Evolutionary conservation across 2,113 vertebrate species (phyloP), one percentile per base, ranked within the genome.

Genomic region (Girardinichthys multiradiatus): DNA sequence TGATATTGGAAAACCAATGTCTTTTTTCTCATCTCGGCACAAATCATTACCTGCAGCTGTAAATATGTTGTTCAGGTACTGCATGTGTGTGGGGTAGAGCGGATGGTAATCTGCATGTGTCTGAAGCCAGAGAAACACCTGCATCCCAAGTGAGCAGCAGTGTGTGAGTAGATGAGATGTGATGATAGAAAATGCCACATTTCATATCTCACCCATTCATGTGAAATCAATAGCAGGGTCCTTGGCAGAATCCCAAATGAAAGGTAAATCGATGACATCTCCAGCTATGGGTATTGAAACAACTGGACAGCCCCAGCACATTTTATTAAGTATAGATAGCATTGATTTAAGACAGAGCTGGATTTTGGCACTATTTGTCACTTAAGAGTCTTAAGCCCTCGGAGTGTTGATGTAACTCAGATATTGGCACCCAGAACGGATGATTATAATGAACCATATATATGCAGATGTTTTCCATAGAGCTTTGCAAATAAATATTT

Each of bases 231-330:
- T 93, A 79, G 65, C 28, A 7, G 30, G 86, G 86, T 61, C 69
- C 54, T 75, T 86, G 84, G 79, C 80, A 83, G 90, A 83, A 91
- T 90, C 81, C 80, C 82, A 91, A 90, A 91, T 77, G 79, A 90
- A 86, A 89, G 88, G 88, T 86, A 87, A 92, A 92, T 94, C 91
- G 86, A 91, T 92, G 88, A 85, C 89, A 88, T 89, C 80, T 82
- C 59, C 80, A 64, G 89, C 86, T 77, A 66, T 88, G 89, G 90
- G 88, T 76, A 69, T 79, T 77, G 80, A 82, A 78, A 86, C 68
- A 74, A 80, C 84, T 57, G 85, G 86, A 87, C 81, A 86, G 85
- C 75, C 74, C 69, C n/a, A 57, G 72, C 78, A 76, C 79, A 88
- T 72, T 84, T 67, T 68, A 62, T 82, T 80, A 58, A 76, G 70